Percentiles rank a stretch among this genome's conserved stretches.
phyloP scores from a whole-genome alignment of 92 coral and sea anemone genomes.

The Ricordea florida region DNA sequence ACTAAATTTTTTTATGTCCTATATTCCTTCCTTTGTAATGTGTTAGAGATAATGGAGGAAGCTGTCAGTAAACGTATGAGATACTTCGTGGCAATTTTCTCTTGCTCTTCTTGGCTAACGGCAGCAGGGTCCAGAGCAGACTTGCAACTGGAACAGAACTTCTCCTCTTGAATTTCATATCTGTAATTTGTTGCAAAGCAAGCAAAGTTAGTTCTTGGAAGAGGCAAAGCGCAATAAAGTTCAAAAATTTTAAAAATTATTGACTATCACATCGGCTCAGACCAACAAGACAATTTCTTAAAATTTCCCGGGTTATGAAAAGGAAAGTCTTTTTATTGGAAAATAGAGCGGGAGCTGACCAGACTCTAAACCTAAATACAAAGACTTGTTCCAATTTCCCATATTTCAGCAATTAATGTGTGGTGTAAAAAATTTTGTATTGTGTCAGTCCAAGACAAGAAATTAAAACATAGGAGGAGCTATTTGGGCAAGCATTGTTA shows the following conservation, averaged over 20 bases:
- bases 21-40: conserved; percentile 66
- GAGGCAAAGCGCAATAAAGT: background rate
- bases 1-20: conserved; percentile 2
- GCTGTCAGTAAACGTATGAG: conserved; percentile 70
- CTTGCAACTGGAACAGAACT: conserved; percentile 19
- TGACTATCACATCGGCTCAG: conserved; percentile 10
- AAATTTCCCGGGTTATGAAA: too few relatives aligned
- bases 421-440: too few relatives aligned
- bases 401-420: too few relatives aligned
- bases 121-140: background rate
- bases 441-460: too few relatives aligned
- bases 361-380: too few relatives aligned
- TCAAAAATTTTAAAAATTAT: background rate
- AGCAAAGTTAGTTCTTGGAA: background rate
- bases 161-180: background rate
- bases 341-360: too few relatives aligned
- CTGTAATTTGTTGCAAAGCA: background rate
- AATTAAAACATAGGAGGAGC: too few relatives aligned
- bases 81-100: conserved; percentile 33
- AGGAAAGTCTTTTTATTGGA: too few relatives aligned
- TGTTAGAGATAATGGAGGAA: conserved; percentile 52
- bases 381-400: too few relatives aligned
- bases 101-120: conserved; percentile 21
- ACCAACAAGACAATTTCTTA: too few relatives aligned
- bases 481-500: too few relatives aligned